Conservation (phyloP, 2,888 invertebrate species). For the Steinernema carpocapsae region DNA sequence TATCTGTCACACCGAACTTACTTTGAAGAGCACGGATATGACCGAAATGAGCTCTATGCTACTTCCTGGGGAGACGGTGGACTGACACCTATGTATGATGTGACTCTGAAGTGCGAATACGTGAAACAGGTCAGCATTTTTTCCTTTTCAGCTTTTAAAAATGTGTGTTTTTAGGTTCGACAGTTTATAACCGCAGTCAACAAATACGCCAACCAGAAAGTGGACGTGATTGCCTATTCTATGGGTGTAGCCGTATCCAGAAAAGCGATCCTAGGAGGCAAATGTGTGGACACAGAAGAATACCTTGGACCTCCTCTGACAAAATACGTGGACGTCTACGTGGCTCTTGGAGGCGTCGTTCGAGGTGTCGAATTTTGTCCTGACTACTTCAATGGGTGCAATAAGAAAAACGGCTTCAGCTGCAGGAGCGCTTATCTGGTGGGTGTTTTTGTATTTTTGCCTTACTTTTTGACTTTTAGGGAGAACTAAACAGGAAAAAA, state of each 20-base stretch:
- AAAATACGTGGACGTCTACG: constrained; percentile 54
- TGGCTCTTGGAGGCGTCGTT: constrained; percentile 61
- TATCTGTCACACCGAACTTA: constrained; percentile 42
- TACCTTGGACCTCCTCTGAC: constrained; percentile 52
- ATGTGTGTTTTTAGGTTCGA: constrained; percentile 51
- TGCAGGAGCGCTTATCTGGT: constrained; percentile 13
- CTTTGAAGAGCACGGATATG: constrained; percentile 40
- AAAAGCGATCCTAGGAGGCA: constrained; percentile 57
- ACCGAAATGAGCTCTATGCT: constrained; percentile 56
- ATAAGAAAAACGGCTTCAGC: constrained; percentile 10
- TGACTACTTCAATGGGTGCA: neutral
- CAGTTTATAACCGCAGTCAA: constrained; percentile 60
- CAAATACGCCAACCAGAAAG: constrained; percentile 58
- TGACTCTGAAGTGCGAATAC: constrained; percentile 57
- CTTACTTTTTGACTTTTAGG: constrained; percentile 35
- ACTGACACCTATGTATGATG: constrained; percentile 39
- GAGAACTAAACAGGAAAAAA: constrained; percentile 55
- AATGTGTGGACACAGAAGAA: constrained; percentile 29
- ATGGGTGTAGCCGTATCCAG: constrained; percentile 64
- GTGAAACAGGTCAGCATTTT: constrained; percentile 42
- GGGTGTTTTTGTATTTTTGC: neutral
- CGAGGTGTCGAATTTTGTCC: constrained; percentile 48
- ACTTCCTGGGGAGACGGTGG: constrained; percentile 60
- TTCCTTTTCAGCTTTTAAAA: neutral
- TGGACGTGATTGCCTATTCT: constrained; percentile 66